Evolutionary conservation across 1,140 invertebrate genomes (phyloP), one percentile per base, ranked within the genome.

Genomic region (Wasmannia auropunctata): DNA sequence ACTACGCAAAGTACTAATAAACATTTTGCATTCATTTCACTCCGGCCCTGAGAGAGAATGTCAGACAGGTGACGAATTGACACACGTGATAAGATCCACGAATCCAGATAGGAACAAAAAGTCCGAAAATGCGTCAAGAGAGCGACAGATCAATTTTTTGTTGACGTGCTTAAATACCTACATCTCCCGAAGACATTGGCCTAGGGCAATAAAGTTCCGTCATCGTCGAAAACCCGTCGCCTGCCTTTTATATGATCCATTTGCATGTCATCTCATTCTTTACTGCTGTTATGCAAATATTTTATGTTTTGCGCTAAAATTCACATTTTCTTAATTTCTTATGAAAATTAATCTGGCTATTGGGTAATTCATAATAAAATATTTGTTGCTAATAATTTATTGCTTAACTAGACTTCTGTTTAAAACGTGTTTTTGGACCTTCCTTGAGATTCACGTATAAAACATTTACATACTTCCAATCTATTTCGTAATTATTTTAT

Each of bases 121-220:
- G 14, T 72, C 19, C 25, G 51, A 2, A 83, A 43, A 69, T 34
- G 5, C n/a, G 67, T 58, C 22, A 83, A 58, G 51, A 72, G 25
- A 83, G 28, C 51, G 51, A 83, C 79, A 43, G 37, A 74, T 83
- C 67, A 74, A 83, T 83, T 74, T 83, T 83, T 72, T 81, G 34
- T 81, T 70, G n/a, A 16, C 16, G 25, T 10, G 54, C 22, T 81
- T 81, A 81, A 81, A 81, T 72, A 72, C 34, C 63, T 70, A 70
- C 49, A 43, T 81, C 49, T 70, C 11, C 1, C 10, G 25, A 70
- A 80, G 34, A 69, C 10, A 22, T 37, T 80, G 10, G 46, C 77
- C 34, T 69, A 54, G 6, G 22, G 77, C 31, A 69, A 69, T 56
- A 0, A 81, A 81, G 11, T 70, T 46, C 40, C 37, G 25, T 81